Evolutionary conservation across 1,140 invertebrate species (phyloP), one percentile per base, ranked within the genome.

Genomic region (Heterodera schachtii): DNA sequence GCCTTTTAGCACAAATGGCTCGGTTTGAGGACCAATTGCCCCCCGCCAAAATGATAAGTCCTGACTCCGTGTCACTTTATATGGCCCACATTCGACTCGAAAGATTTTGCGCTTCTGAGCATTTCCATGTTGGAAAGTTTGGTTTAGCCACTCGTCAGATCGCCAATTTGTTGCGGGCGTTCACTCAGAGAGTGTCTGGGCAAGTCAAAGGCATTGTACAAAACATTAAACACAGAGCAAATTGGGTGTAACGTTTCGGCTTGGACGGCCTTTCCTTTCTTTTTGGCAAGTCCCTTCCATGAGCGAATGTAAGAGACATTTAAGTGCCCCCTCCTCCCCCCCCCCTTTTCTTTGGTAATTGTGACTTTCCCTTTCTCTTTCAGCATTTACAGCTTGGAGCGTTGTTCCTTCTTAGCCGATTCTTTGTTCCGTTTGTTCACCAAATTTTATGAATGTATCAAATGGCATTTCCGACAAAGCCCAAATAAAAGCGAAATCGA

Each of bases 401-500:
- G 73, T 44, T 84, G 80, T 16, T 44, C 75, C 2, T 75, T 83
- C 60, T 83, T 83, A 11, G 82, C 82, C 43, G 52, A 60, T 31
- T 64, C 44, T 66, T 31, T 83, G 43, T 83, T 57, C 75, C 47
- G 74, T 44, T 47, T 83, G 41, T 83, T 84, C 44, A 46, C 46
- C 16, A 57, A 82, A 47, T 84, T 83, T 76, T 13, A 84, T n/a
- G 73, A 83, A 6, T 83, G 74, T 44, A 49, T 74, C 2, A 19
- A 43, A n/a, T 44, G 11, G 64, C 69, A 31, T 44, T 21, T 1
- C 16, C 44, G 31, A 13, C n/a, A 11, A 21, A 31, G 13, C n/a
- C 8, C 43, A 4, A 47, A 21, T 5, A 21, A 7, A 3, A 31
- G 31, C 6, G 71, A 83, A 7, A 21, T 0, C 43, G 76, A 81